Base-by-base conservation (phyloP, 2,113 vertebrate species). In the Corythaixoides concolor region DNA sequence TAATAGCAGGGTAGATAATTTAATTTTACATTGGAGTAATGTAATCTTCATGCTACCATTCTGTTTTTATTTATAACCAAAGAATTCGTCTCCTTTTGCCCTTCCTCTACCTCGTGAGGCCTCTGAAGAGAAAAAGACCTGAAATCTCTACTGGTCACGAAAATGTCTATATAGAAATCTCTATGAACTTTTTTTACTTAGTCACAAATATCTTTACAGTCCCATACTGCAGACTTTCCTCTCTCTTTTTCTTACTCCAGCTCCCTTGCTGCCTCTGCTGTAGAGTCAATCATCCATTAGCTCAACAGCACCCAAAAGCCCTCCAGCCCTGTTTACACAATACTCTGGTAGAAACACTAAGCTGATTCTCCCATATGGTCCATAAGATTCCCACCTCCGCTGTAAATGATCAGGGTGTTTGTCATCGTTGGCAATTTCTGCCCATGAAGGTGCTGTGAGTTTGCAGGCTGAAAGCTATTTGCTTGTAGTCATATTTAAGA, bases 1-100 rank as follows among this genome's bases (percentile, higher is more conserved):
- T 90, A 92, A 80, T 23, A 92, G 33, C n/a, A 83, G 5, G 4
- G 18, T 30, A 90, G 79, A 67, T 47, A 89, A 75, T 90, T 86
- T 79, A 63, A 90, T 95, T 95, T 89, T 84, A 59, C 16, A 7
- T 63, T 85, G 15, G 12, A 67, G 43, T 86, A 93, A 89, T 89
- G 9, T 58, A 81, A 81, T 69, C 59, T 83, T 88, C 55, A 63
- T 90, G 15, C 15, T 90, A 89, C n/a, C 20, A 93, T 93, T 90
- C 55, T 93, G 64, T 41, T 95, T 95, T 89, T 89, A 81, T 95
- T 95, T 92, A 63, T 81, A 70, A 85, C 8, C 23, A 53, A 73
- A 62, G 5, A 59, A 74, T 70, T 82, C 0, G 52, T 74, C n/a
- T 81, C 60, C 30, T 84, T 92, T 95, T 90, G 72, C n/a, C 76